phyloP scores from a whole-genome alignment of 2,888 invertebrate genomes.

The Drosophila flavopinicola region DNA sequence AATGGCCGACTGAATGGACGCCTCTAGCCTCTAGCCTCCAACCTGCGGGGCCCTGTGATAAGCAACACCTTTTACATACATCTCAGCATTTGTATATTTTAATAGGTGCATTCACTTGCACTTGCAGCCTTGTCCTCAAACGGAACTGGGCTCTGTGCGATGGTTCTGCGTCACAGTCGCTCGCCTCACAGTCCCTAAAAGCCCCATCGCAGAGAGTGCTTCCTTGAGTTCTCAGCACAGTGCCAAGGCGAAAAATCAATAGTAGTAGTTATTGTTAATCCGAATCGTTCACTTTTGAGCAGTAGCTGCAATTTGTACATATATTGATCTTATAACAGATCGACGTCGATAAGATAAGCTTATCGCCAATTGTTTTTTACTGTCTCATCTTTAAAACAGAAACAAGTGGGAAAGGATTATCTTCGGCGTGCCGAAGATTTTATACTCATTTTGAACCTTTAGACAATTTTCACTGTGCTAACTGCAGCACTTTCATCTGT shows the following conservation, averaged over 20 bases:
- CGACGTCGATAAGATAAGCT: conserved; percentile 35
- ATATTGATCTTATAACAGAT: conserved; percentile 29
- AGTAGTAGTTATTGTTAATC: neutral
- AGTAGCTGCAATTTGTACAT: conserved; percentile 15
- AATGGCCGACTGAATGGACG: conserved; percentile 28
- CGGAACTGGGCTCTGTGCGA: conserved; percentile 27
- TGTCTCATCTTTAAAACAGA: conserved; percentile 8
- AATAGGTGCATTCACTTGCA: conserved; percentile 68
- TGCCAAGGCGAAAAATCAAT: neutral
- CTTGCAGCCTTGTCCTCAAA: conserved; percentile 18
- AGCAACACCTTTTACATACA: conserved; percentile 29
- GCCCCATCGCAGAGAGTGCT: neutral
- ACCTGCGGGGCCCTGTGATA: conserved; percentile 30
- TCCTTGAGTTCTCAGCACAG: neutral
- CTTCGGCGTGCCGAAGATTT: too few species aligned
- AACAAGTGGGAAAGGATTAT: too few species aligned
- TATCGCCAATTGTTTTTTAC: conserved; percentile 11
- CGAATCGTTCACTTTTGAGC: neutral
- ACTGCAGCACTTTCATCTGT: too few species aligned
- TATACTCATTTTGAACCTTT: too few species aligned
- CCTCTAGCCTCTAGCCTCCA: conserved; percentile 7
- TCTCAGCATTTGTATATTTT: conserved; percentile 8
- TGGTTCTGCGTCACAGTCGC: neutral
- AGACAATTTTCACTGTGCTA: too few species aligned
- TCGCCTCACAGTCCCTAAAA: too few species aligned